phyloP scores from a whole-genome alignment of 2,113 vertebrate species.

The Tachuris rubrigastra region DNA sequence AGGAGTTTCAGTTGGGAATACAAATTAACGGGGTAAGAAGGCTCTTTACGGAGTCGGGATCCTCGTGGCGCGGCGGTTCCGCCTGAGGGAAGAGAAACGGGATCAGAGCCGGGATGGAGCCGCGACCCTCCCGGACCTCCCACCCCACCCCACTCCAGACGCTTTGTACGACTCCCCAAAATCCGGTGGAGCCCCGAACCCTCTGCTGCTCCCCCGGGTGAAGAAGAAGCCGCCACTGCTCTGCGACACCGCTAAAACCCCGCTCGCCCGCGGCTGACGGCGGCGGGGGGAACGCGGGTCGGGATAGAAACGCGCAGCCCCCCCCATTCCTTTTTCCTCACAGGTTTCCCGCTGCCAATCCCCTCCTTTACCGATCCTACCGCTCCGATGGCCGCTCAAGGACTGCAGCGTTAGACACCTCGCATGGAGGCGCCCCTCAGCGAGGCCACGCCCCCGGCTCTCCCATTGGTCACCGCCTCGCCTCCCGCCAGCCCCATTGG shows the following conservation, averaged over 20 bases:
- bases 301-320: accelerated
- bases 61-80: not conserved
- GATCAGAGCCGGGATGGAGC: accelerated
- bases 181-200: not conserved
- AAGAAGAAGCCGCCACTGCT: not conserved
- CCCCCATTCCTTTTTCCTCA: no score
- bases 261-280: not conserved
- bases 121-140: no score
- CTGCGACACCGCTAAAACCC: slow-evolving; percentile 15
- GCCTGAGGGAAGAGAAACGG: not conserved
- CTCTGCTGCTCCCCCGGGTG: not conserved
- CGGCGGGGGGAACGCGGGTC: not conserved
- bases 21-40: not conserved
- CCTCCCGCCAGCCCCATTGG: accelerated
- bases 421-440: accelerated
- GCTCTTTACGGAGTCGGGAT: accelerated
- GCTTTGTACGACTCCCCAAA: not conserved
- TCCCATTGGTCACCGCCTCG: accelerated
- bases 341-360: no score
- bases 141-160: not conserved
- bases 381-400: accelerated
- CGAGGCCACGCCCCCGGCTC: accelerated
- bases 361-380: accelerated
- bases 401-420: accelerated
- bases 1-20: accelerated